A percentile compares a stretch with the other conserved stretches of the same genome.
These are phyloP conservation scores for Oreonectes daqikongensis DNA, from an alignment of 2,797 vertebrate genomes.

Conservation along the genomic window DNA sequence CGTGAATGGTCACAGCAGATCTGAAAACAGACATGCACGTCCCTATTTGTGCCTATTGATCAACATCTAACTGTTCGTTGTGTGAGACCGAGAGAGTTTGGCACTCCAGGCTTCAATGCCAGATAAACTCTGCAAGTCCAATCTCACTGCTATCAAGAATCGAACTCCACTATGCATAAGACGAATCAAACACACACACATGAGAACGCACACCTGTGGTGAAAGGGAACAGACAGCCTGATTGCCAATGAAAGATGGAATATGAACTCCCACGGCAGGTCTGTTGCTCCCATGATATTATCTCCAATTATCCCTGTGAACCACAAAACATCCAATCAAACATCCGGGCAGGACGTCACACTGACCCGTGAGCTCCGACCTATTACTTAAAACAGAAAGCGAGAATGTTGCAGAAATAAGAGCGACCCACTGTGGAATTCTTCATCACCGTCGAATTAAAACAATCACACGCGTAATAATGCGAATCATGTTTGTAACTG, in stretches of 20 bases:
- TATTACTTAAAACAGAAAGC: slow-evolving; percentile 17
- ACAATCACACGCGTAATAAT: slow-evolving; percentile 23
- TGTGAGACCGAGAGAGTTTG: neutral
- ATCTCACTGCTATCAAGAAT: slow-evolving; percentile 36
- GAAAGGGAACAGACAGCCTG: slow-evolving; percentile 38
- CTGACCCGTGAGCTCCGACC: slow-evolving; percentile 45
- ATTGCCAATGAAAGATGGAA: slow-evolving; percentile 49
- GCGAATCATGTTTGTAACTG: slow-evolving; percentile 23
- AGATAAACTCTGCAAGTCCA: slow-evolving; percentile 36
- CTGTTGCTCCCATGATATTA: slow-evolving; percentile 34
- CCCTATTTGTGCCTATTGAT: slow-evolving; percentile 36
- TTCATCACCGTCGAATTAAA: slow-evolving; percentile 1
- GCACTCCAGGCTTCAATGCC: slow-evolving; percentile 40
- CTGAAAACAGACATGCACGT: neutral
- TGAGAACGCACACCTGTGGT: neutral
- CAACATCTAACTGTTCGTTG: slow-evolving; percentile 40
- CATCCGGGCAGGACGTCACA: slow-evolving; percentile 34
- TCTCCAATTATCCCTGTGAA: slow-evolving; percentile 46
- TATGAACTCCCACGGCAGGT: slow-evolving; percentile 32
- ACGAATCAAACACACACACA: slow-evolving; percentile 15
- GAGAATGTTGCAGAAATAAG: neutral
- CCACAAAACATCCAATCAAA: slow-evolving; percentile 43
- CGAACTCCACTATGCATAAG: slow-evolving; percentile 25
- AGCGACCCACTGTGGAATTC: neutral
- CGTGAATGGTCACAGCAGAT: neutral